A percentile compares a stretch with the other conserved stretches of the same genome.
Conservation (phyloP, 1,140 invertebrate species). For the Ceratina japonica region DNA sequence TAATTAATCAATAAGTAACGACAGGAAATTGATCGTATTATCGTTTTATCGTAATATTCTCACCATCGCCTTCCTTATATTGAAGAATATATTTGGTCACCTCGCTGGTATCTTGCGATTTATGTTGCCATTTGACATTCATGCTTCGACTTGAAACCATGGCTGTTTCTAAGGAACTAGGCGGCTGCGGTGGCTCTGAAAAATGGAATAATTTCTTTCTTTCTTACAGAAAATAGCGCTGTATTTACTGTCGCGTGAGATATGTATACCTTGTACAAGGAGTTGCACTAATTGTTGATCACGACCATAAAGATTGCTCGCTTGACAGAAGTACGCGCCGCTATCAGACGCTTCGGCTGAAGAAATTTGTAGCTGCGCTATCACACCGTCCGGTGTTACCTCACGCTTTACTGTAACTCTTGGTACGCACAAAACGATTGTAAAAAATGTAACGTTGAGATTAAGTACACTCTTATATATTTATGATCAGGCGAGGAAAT, state of each 20-base stretch:
- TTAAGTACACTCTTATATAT: too few relatives aligned
- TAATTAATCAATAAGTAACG: too few relatives aligned
- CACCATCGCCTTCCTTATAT: constrained; percentile 84
- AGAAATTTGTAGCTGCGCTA: constrained; percentile 86
- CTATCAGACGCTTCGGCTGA: constrained; percentile 87
- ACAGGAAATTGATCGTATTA: not conserved
- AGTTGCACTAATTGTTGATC: constrained; percentile 91
- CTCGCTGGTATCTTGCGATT: constrained; percentile 83
- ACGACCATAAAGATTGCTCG: constrained; percentile 89
- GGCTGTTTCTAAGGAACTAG: constrained; percentile 84
- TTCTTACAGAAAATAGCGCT: too few relatives aligned
- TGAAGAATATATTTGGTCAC: constrained; percentile 88
- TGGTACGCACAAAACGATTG: constrained; percentile 28
- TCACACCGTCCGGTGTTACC: constrained; percentile 83
- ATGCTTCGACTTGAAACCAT: constrained; percentile 86
- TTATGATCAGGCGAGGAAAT: too few relatives aligned
- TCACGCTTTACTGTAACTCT: constrained; percentile 86
- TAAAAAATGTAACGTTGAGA: not conserved
- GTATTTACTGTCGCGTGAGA: not conserved
- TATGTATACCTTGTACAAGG: constrained; percentile 86
- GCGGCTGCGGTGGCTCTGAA: constrained; percentile 86
- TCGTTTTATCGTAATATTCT: not conserved
- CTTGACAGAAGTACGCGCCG: constrained; percentile 90
- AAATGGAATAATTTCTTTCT: not conserved
- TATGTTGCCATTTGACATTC: constrained; percentile 88